A percentile compares a stretch with the other conserved stretches of the same genome.
Conservation (phyloP, 2,797 vertebrate genomes). For the Mus caroli region DNA sequence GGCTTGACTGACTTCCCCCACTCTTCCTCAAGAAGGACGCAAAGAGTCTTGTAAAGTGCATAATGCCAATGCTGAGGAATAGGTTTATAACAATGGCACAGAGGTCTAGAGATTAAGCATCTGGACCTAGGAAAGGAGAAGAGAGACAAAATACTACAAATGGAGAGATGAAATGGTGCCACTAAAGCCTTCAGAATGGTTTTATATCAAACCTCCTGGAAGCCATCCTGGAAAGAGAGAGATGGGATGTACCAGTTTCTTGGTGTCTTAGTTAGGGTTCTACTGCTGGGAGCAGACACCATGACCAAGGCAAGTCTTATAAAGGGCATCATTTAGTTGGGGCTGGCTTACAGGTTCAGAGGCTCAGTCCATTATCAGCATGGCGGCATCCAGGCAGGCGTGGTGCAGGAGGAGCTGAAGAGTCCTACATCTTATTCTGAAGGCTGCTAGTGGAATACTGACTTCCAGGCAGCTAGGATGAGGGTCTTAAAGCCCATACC, state of each 20-base stretch:
- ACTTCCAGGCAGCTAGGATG: neutral
- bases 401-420: neutral
- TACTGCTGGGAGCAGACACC: neutral
- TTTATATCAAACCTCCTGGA: neutral
- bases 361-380: neutral
- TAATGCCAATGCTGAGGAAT: neutral
- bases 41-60: constrained; percentile 10
- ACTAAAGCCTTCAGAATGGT: neutral
- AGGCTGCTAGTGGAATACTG: neutral
- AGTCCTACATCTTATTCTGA: neutral
- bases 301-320: neutral
- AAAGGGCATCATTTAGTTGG: neutral
- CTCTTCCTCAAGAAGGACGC: neutral
- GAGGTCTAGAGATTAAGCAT: constrained; percentile 25
- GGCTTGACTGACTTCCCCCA: neutral
- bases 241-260: neutral
- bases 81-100: neutral
- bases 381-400: neutral
- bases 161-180: neutral
- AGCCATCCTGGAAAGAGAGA: constrained; percentile 3
- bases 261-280: neutral
- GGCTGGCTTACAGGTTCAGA: neutral
- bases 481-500: neutral
- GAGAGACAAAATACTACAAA: neutral
- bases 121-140: constrained; percentile 7